These are phyloP conservation scores for Plectropomus leopardus DNA, from an alignment of 2,113 vertebrate species.

Conservation along the genomic window DNA sequence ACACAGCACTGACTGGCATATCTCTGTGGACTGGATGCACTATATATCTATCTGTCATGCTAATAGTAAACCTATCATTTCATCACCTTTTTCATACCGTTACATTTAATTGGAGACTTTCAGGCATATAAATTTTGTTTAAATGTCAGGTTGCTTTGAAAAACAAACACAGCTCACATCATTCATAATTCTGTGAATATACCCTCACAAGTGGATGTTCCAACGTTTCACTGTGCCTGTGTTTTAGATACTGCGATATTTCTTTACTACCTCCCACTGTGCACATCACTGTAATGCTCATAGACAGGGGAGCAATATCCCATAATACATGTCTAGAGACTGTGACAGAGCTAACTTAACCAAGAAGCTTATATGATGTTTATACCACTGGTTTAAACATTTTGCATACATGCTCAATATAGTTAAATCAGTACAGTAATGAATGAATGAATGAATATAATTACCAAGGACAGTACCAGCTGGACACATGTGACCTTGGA, in stretches of 20 bases:
- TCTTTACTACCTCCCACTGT: slow-evolving; percentile 55
- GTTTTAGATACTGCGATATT: slow-evolving; percentile 48
- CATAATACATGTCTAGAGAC: slow-evolving; percentile 64
- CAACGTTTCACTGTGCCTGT: slow-evolving; percentile 40
- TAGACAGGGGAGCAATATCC: slow-evolving; percentile 66
- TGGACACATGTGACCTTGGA: slow-evolving; percentile 57
- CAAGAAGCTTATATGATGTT: slow-evolving; percentile 27
- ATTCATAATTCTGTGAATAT: slow-evolving; percentile 44
- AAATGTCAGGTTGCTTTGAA: slow-evolving; percentile 53
- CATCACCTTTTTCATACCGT: slow-evolving; percentile 43
- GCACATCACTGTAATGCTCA: slow-evolving; percentile 61
- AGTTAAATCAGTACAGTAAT: slow-evolving; percentile 35
- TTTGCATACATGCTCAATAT: slow-evolving; percentile 8
- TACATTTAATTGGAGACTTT: slow-evolving; percentile 54
- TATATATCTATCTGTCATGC: slow-evolving; percentile 48
- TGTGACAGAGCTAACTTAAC: slow-evolving; percentile 24
- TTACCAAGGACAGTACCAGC: slow-evolving; percentile 21
- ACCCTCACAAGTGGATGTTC: slow-evolving; percentile 24
- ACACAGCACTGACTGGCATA: slow-evolving; percentile 3
- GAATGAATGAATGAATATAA: slow-evolving; percentile 26
- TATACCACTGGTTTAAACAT: slow-evolving; percentile 21
- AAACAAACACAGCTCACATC: slow-evolving; percentile 42
- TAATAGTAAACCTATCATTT: slow-evolving; percentile 39
- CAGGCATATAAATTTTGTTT: slow-evolving; percentile 42
- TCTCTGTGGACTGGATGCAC: slow-evolving; percentile 17